Conservation (phyloP, 2,888 invertebrate genomes). For the Fragum whitleyi region DNA sequence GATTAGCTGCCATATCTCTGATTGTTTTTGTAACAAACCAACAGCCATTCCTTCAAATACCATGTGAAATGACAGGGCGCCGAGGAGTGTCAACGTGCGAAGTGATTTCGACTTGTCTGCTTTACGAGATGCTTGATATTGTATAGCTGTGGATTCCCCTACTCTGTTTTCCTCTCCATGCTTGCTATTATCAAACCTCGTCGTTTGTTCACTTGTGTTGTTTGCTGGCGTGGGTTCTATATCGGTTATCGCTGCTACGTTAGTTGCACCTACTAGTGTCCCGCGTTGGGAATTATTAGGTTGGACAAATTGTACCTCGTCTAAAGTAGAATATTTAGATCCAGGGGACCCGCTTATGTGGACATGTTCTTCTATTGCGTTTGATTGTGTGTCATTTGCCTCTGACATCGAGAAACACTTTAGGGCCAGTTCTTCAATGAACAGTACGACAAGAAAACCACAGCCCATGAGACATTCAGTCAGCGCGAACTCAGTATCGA, state of each 20-base stretch:
- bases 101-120: slow-evolving; percentile 4
- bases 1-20: slow-evolving; percentile 78
- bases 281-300: slow-evolving; percentile 9
- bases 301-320: slow-evolving; percentile 29
- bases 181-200: not conserved
- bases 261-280: not conserved
- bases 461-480: slow-evolving; percentile 55
- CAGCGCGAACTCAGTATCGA: slow-evolving; percentile 50
- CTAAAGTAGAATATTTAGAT: not conserved
- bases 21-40: slow-evolving; percentile 85
- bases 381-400: not conserved
- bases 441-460: slow-evolving; percentile 55
- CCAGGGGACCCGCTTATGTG: not conserved
- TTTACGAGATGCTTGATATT: not conserved
- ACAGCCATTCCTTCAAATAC: slow-evolving; percentile 87
- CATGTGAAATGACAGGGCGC: slow-evolving; percentile 87
- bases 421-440: slow-evolving; percentile 47
- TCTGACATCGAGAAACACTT: slow-evolving; percentile 17
- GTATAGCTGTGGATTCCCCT: slow-evolving; percentile 3
- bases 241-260: not conserved
- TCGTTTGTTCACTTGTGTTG: too few relatives aligned
- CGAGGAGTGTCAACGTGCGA: slow-evolving; percentile 86
- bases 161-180: not conserved
- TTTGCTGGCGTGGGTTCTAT: not conserved
- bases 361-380: not conserved